These are phyloP conservation scores for Scortum barcoo DNA, from an alignment of 2,113 vertebrate species.

Conservation along the genomic window DNA sequence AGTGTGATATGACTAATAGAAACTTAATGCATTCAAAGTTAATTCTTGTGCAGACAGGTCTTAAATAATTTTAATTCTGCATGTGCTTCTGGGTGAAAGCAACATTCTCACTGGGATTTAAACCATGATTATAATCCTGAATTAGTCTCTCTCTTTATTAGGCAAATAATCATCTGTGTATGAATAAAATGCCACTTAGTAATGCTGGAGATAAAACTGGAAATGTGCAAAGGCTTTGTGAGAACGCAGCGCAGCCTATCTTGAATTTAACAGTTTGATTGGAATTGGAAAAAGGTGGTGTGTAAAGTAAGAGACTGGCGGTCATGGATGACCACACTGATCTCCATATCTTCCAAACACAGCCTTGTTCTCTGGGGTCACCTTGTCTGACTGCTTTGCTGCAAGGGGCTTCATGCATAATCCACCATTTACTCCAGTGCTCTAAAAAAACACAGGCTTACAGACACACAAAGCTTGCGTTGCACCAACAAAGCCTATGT, in stretches of 20 bases:
- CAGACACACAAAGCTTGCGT: conserved; percentile 27
- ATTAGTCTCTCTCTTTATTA: conserved; percentile 33
- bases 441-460: conserved; percentile 44
- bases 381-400: conserved; percentile 71
- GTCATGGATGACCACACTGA: conserved; percentile 78
- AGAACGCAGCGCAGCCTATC: not conserved
- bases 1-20: not conserved
- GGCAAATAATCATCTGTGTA: conserved; percentile 46
- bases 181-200: conserved; percentile 13
- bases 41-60: not conserved
- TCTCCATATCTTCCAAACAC: conserved; percentile 79
- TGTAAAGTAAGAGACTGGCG: conserved; percentile 40
- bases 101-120: conserved; percentile 21
- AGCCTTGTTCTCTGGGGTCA: conserved; percentile 74
- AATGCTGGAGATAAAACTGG: not conserved
- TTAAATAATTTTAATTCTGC: conserved; percentile 20
- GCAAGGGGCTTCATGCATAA: conserved; percentile 63
- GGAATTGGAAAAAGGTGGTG: conserved; percentile 14
- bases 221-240: conserved; percentile 16
- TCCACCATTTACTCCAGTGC: conserved; percentile 58
- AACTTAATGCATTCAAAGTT: not conserved
- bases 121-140: conserved; percentile 45
- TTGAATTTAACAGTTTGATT: conserved; percentile 1
- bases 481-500: conserved; percentile 33
- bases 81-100: conserved; percentile 8